A percentile compares a stretch with the other conserved stretches of the same genome.
Evolutionary conservation across 2,113 vertebrate species (phyloP).

Genomic region (Synodontis membranacea): DNA sequence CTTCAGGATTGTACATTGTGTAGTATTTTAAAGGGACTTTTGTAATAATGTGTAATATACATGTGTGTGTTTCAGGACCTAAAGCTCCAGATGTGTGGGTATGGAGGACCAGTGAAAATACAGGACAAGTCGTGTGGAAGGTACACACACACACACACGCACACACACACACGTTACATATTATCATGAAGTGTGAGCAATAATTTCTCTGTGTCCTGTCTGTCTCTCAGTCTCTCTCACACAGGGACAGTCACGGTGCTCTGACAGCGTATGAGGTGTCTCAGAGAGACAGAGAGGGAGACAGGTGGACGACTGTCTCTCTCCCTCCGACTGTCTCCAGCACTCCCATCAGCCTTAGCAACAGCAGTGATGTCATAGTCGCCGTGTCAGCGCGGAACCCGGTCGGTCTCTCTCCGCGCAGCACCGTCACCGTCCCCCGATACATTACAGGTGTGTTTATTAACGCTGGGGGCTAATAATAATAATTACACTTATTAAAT

Average conservation of each 20-base stretch:
- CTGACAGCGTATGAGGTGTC: slow-evolving; percentile 65
- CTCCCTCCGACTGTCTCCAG: slow-evolving; percentile 15
- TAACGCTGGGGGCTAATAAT: neutral
- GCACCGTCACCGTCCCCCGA: slow-evolving; percentile 55
- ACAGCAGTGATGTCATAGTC: slow-evolving; percentile 52
- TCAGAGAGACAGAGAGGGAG: slow-evolving; percentile 57
- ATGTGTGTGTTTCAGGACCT: slow-evolving; percentile 59
- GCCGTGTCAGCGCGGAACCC: slow-evolving; percentile 61
- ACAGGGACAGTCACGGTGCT: slow-evolving; percentile 63
- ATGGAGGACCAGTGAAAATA: slow-evolving; percentile 62
- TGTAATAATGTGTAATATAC: neutral
- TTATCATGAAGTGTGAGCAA: neutral
- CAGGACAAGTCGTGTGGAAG: slow-evolving; percentile 70
- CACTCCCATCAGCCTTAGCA: slow-evolving; percentile 59
- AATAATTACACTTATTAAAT: neutral
- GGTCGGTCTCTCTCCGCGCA: slow-evolving; percentile 58
- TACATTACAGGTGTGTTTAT: slow-evolving; percentile 53
- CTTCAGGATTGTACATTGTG: neutral
- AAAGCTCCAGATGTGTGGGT: slow-evolving; percentile 70
- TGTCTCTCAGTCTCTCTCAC: slow-evolving; percentile 63
- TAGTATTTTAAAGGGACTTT: neutral
- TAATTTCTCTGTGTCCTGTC: neutral
- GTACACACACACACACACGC: slow-evolving; percentile 51
- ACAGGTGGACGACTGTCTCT: slow-evolving; percentile 28
- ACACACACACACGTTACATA: neutral